A percentile compares a stretch with the other conserved stretches of the same genome.
These are phyloP conservation scores for Aelia acuminata DNA, from an alignment of 2,888 invertebrate genomes.

Conservation along the genomic window DNA sequence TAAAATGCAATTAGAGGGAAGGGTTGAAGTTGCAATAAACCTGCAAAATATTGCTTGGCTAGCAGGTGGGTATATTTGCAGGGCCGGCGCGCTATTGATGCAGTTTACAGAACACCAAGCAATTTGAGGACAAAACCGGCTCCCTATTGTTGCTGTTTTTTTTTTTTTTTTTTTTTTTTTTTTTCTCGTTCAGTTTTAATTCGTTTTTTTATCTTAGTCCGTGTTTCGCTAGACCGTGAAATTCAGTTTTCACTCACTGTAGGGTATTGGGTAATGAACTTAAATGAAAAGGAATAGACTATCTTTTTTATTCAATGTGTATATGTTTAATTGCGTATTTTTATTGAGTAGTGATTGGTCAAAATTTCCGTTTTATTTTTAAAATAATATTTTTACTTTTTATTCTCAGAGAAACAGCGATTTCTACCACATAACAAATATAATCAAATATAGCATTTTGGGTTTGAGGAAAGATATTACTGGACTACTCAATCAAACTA, in stretches of 20 bases:
- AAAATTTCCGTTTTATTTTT: too few species aligned
- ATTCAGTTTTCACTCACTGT: background rate
- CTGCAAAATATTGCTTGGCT: constrained; percentile 28
- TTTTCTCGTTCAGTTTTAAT: too few species aligned
- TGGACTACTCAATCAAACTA: too few species aligned
- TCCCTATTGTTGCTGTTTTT: background rate
- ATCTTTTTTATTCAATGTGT: background rate
- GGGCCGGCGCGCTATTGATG: background rate
- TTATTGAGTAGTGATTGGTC: too few species aligned
- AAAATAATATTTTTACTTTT: too few species aligned
- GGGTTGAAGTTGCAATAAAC: constrained; percentile 13
- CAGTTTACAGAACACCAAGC: constrained; percentile 3
- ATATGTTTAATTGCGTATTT: too few species aligned
- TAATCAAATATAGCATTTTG: too few species aligned
- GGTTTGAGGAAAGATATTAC: too few species aligned
- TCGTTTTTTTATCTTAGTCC: constrained; percentile 3
- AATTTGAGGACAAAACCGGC: background rate
- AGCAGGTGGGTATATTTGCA: background rate
- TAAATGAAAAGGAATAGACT: background rate
- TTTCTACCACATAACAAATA: too few species aligned
- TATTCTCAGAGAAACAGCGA: too few species aligned
- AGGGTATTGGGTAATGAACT: background rate
- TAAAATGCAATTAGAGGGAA: constrained; percentile 17
- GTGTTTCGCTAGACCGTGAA: background rate
- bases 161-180: background rate